Percentiles rank a stretch among this genome's conserved stretches.
Conservation (phyloP, 1,140 invertebrate genomes). For the Ctenoplectra terminalis region DNA sequence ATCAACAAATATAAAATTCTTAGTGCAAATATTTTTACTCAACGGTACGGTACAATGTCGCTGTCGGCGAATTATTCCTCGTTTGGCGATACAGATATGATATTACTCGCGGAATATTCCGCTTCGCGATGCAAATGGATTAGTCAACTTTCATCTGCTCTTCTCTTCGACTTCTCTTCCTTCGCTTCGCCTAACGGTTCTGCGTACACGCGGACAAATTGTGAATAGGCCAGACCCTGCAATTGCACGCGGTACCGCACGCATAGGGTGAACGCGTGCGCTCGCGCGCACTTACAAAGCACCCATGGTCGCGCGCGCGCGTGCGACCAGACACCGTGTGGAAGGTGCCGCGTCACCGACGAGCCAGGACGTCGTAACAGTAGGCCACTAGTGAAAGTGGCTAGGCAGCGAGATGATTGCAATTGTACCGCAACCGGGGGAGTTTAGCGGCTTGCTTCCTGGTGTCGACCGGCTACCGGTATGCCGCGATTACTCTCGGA, state of each 20-base stretch:
- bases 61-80: too few relatives aligned
- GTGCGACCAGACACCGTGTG: constrained; percentile 4
- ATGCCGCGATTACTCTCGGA: constrained; percentile 37
- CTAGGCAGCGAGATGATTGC: constrained; percentile 73
- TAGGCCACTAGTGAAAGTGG: constrained; percentile 78
- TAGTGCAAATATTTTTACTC: too few relatives aligned
- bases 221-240: constrained; percentile 45
- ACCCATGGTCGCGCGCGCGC: too few relatives aligned
- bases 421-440: constrained; percentile 61
- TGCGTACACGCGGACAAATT: constrained; percentile 35
- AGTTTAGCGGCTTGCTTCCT: constrained; percentile 64
- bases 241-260: constrained; percentile 9
- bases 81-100: too few relatives aligned
- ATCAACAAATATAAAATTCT: too few relatives aligned
- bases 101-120: too few relatives aligned
- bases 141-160: too few relatives aligned
- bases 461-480: constrained; percentile 52
- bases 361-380: constrained; percentile 70
- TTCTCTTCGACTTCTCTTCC: constrained; percentile 4
- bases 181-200: constrained; percentile 3
- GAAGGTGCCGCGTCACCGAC: constrained; percentile 61
- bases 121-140: too few relatives aligned
- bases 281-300: too few relatives aligned
- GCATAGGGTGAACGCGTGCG: constrained; percentile 5
- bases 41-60: too few relatives aligned